These are phyloP conservation scores for Schizaphis graminum DNA, from an alignment of 2,888 invertebrate genomes.

Conservation along the genomic window DNA sequence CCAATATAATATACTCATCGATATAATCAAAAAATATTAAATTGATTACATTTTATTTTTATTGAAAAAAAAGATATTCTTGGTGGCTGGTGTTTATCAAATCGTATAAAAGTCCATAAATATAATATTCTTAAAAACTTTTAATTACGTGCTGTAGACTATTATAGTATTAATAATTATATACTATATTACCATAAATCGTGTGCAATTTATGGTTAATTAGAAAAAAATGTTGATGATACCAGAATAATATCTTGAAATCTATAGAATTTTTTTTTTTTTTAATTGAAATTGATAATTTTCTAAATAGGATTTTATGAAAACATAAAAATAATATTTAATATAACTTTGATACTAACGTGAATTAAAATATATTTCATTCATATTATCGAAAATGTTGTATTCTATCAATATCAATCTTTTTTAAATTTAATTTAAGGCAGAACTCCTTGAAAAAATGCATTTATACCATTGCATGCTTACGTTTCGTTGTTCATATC, in stretches of 20 bases:
- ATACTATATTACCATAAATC: not conserved
- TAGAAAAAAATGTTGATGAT: not conserved
- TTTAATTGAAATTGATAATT: not conserved
- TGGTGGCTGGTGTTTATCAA: not conserved
- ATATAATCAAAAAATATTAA: not conserved
- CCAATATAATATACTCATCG: not conserved
- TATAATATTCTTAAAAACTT: not conserved
- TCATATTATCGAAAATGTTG: not conserved
- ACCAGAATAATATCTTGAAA: not conserved
- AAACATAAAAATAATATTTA: not conserved
- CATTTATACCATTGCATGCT: not conserved
- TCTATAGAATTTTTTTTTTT: not conserved
- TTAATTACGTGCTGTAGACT: not conserved
- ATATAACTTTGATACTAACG: not conserved
- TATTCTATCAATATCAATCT: not conserved
- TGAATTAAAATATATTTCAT: not conserved
- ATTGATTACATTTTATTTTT: not conserved
- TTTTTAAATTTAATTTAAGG: conserved; percentile 10
- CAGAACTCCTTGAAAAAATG: conserved; percentile 45
- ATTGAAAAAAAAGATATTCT: not conserved
- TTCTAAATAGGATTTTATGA: not conserved
- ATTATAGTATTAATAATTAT: not conserved
- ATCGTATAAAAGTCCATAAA: not conserved
- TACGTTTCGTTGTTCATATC: not conserved
- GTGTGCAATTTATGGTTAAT: not conserved